phyloP scores from a whole-genome alignment of 2,888 invertebrate genomes.

The Drosophila leonis region DNA sequence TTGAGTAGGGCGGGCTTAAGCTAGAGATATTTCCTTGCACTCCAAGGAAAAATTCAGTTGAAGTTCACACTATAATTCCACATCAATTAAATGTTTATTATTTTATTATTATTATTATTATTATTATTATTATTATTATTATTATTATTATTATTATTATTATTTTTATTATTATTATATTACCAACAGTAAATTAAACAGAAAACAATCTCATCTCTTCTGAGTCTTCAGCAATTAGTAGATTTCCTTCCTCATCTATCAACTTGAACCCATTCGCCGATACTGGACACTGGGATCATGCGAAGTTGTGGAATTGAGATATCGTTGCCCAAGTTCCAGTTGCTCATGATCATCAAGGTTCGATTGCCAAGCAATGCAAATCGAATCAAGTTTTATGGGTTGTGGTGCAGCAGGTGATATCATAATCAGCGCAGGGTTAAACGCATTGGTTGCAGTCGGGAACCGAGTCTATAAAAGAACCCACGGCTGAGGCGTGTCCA shows the following conservation, averaged over 20 bases:
- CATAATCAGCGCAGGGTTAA: conserved; percentile 27
- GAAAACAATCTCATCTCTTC: neutral
- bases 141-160: too few relatives aligned
- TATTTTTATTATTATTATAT: too few relatives aligned
- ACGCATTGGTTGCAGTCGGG: conserved; percentile 25
- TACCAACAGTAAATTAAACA: neutral
- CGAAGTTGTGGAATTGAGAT: neutral
- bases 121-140: too few relatives aligned
- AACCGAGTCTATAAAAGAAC: conserved; percentile 57
- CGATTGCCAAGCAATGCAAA: conserved; percentile 7
- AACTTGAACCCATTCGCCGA: too few relatives aligned
- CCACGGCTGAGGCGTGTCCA: conserved; percentile 22
- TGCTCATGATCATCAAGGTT: too few relatives aligned
- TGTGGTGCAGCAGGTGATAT: conserved; percentile 6
- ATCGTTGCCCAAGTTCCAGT: neutral
- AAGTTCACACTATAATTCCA: neutral
- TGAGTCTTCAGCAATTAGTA: too few relatives aligned
- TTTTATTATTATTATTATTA: too few relatives aligned
- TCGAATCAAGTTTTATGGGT: conserved; percentile 15
- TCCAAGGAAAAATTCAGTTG: neutral
- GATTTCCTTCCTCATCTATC: neutral
- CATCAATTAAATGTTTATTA: neutral
- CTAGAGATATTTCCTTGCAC: too few relatives aligned
- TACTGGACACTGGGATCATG: neutral
- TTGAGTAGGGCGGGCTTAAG: neutral